Evolutionary conservation across 2,113 vertebrate species (phyloP).

Genomic region (Pelvicachromis taeniatus): DNA sequence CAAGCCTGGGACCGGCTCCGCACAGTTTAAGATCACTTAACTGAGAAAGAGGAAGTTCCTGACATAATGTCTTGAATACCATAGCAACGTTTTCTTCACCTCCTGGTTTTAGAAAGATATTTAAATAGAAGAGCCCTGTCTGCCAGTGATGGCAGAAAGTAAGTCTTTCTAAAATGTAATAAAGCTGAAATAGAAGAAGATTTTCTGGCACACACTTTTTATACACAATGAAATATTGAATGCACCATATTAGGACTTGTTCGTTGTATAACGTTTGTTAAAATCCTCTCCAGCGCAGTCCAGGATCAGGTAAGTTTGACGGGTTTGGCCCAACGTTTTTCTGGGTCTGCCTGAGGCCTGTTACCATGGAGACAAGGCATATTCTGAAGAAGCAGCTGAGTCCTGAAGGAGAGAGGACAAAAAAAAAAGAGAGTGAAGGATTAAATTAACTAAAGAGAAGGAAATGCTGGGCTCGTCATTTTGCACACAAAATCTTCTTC

Average conservation of each 20-base stretch:
- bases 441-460: background rate
- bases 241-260: background rate
- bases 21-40: background rate
- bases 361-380: slow-evolving; percentile 56
- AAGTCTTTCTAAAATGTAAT: background rate
- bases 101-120: background rate
- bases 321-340: background rate
- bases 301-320: slow-evolving; percentile 13
- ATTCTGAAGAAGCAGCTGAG: slow-evolving; percentile 22
- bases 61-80: slow-evolving; percentile 1
- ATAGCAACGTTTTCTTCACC: background rate
- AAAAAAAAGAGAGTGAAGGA: background rate
- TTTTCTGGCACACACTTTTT: background rate
- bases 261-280: background rate
- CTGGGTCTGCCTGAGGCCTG: slow-evolving; percentile 28
- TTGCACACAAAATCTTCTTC: background rate
- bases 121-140: background rate
- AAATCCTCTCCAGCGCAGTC: background rate
- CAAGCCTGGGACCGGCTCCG: background rate
- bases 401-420: background rate
- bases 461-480: background rate
- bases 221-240: background rate
- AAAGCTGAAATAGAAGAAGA: background rate
- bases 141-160: background rate
- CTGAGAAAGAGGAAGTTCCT: background rate